phyloP scores from a whole-genome alignment of 2,888 invertebrate species.

The Idaea straminata region DNA sequence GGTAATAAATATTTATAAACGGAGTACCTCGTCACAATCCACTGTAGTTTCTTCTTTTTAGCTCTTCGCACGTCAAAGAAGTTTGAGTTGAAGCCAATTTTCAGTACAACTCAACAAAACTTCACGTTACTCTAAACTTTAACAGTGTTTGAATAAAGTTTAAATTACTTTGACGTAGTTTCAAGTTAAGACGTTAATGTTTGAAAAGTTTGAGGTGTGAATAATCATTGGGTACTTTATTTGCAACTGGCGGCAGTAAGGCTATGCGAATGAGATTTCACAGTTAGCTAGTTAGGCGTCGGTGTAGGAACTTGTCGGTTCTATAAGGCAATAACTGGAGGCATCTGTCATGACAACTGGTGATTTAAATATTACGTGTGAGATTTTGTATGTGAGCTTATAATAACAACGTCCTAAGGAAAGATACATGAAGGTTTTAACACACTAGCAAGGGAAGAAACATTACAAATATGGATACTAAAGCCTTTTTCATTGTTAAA shows the following conservation, averaged over 20 bases:
- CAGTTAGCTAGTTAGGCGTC: constrained; percentile 45
- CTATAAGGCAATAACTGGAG: constrained; percentile 44
- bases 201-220: constrained; percentile 38
- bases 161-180: constrained; percentile 16
- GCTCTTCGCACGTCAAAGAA: constrained; percentile 51
- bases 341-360: constrained; percentile 39
- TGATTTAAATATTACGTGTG: constrained; percentile 55
- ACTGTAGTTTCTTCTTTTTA: constrained; percentile 46
- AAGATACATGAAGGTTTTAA: background rate
- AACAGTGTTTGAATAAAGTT: constrained; percentile 16
- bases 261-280: constrained; percentile 53
- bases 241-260: constrained; percentile 48
- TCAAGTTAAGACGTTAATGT: constrained; percentile 21
- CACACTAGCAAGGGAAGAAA: no score
- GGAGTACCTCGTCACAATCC: constrained; percentile 54
- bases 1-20: constrained; percentile 77
- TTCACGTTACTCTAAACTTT: constrained; percentile 21
- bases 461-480: no score
- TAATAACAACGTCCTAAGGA: background rate
- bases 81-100: constrained; percentile 29
- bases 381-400: constrained; percentile 17
- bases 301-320: constrained; percentile 27
- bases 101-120: constrained; percentile 20
- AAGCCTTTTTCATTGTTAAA: no score
- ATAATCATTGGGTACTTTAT: constrained; percentile 57